phyloP scores from a whole-genome alignment of 2,888 invertebrate genomes.

The Dryadula phaetusa region DNA sequence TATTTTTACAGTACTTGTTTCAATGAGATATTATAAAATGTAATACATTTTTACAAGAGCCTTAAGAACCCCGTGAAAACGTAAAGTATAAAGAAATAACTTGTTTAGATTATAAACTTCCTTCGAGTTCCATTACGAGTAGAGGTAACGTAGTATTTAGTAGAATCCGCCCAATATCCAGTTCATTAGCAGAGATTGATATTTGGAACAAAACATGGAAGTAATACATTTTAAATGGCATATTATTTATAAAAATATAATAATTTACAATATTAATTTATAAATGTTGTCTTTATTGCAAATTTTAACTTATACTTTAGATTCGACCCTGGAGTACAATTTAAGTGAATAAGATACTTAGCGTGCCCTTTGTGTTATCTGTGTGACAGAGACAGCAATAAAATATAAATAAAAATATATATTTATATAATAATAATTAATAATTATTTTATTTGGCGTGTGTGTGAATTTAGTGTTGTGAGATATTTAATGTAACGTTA shows the following conservation, averaged over 20 bases:
- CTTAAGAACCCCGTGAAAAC: slow-evolving; percentile 23
- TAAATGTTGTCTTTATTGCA: slow-evolving; percentile 33
- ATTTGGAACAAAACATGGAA: slow-evolving; percentile 16
- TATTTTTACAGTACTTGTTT: slow-evolving; percentile 1
- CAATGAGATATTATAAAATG: no score
- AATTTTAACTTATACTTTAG: slow-evolving; percentile 26
- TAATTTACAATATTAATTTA: slow-evolving; percentile 30
- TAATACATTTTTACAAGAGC: not conserved
- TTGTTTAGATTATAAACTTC: not conserved
- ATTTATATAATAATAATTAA: slow-evolving; percentile 58
- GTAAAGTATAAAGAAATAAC: not conserved
- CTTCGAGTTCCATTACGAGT: slow-evolving; percentile 16
- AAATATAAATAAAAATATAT: slow-evolving; percentile 57
- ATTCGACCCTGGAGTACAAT: slow-evolving; percentile 66
- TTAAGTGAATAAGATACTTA: slow-evolving; percentile 71
- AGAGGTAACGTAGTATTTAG: slow-evolving; percentile 49
- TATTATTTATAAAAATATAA: slow-evolving; percentile 18
- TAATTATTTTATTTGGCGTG: slow-evolving; percentile 59
- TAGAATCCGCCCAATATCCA: slow-evolving; percentile 44
- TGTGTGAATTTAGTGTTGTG: slow-evolving; percentile 57
- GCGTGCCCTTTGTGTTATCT: slow-evolving; percentile 77
- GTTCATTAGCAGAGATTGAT: slow-evolving; percentile 20
- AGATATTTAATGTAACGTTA: slow-evolving; percentile 64
- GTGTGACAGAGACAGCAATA: slow-evolving; percentile 82
- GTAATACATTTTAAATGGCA: slow-evolving; percentile 22